Evolutionary conservation across 2,888 invertebrate genomes (phyloP).

Genomic region (Caenorhabditis angaria): DNA sequence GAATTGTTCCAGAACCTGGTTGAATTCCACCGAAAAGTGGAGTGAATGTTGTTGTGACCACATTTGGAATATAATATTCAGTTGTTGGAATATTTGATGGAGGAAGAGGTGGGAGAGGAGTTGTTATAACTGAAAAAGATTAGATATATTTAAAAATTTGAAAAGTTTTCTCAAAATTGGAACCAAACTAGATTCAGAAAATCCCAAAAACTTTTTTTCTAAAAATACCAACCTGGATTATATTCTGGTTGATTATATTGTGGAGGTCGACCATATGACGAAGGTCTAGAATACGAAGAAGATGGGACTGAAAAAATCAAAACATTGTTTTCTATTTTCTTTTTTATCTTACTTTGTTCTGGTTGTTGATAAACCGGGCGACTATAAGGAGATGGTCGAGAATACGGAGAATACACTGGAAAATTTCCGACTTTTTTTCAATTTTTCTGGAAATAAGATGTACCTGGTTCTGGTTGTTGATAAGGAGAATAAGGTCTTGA

Average conservation of each 20-base stretch:
- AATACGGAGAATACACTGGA: background rate
- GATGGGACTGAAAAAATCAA: background rate
- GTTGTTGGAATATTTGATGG: slow-evolving; percentile 3
- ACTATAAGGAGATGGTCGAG: background rate
- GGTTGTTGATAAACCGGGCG: background rate
- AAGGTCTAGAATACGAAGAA: slow-evolving; percentile 34
- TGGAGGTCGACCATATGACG: slow-evolving; percentile 34
- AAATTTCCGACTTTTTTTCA: background rate
- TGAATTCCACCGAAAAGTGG: slow-evolving; percentile 36
- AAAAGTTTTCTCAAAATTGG: too few species aligned
- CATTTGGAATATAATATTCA: slow-evolving; percentile 1
- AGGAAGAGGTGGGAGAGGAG: slow-evolving; percentile 5
- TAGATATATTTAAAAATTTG: slow-evolving; percentile 5
- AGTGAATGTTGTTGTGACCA: slow-evolving; percentile 7
- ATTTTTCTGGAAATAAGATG: background rate
- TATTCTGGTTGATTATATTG: slow-evolving; percentile 18
- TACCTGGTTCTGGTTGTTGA: background rate
- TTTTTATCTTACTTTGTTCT: background rate
- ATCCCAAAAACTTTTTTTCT: too few species aligned
- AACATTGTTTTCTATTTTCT: background rate
- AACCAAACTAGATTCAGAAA: too few species aligned
- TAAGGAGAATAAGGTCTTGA: background rate
- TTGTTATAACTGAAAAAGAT: slow-evolving; percentile 7
- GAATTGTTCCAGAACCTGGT: slow-evolving; percentile 29
- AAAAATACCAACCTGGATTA: background rate